Evolutionary conservation across 2,113 vertebrate genomes (phyloP).

Genomic region (Mohoua ochrocephala): DNA sequence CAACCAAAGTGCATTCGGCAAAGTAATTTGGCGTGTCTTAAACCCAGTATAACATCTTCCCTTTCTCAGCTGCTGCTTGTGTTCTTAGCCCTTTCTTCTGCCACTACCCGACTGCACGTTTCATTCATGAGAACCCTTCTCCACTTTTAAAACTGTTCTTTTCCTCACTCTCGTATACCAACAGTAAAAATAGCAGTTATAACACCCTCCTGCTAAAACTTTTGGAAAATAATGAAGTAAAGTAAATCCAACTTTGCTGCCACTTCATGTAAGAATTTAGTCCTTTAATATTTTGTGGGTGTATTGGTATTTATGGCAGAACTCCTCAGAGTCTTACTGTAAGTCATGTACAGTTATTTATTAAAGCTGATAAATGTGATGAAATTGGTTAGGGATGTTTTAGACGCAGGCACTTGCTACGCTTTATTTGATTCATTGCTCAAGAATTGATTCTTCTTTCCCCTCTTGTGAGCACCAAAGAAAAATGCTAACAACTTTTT

Average conservation of each 20-base stretch:
- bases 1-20: not conserved
- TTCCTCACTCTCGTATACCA: not conserved
- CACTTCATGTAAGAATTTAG: not conserved
- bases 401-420: not conserved
- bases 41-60: not conserved
- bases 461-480: not conserved
- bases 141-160: not conserved
- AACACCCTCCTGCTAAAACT: not conserved
- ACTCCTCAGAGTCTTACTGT: not conserved
- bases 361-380: not conserved
- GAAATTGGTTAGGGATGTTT: not conserved
- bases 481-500: not conserved
- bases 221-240: not conserved
- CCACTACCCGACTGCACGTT: not conserved
- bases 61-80: not conserved
- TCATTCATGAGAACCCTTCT: not conserved
- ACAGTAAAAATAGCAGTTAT: not conserved
- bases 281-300: not conserved
- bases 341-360: not conserved
- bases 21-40: not conserved
- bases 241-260: not conserved
- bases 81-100: not conserved
- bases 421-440: not conserved
- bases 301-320: not conserved
- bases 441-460: not conserved